Evolutionary conservation across 1,140 invertebrate species (phyloP), one percentile per base, ranked within the genome.

Genomic region (Drosophila tani): DNA sequence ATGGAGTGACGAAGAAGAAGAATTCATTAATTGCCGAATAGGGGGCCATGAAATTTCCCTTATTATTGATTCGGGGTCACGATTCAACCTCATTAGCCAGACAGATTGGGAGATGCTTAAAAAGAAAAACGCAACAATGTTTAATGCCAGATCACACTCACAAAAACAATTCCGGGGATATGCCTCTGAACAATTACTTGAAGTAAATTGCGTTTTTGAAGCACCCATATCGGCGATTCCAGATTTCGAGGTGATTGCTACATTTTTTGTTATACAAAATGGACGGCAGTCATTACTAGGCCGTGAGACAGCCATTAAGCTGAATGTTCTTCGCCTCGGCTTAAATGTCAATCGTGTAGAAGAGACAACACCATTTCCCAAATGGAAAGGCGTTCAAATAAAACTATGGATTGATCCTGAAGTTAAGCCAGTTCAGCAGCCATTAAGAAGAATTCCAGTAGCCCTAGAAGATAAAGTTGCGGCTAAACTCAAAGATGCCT

Each of bases 11-110:
- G 29, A 35, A 14, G 17, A 53, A 32, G 29, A 32, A 53, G 50
- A 35, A 19, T 11, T 21, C 2, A 49, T 49, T 8, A 49, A 8
- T 3, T 49, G 46, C 19, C 2, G 5, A 49, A 49, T 49, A 7
- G 21, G 46, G 7, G 46, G 19, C 21, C 46, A 49, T 8, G 14
- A 24, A 7, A 8, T 24, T 24, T 49, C 12, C 6, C 21, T 49
- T 49, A 53, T 32, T 58, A 40, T 78, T 29, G 68, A 78, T 35
- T 78, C 68, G 4, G 68, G 75, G 11, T 73, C 69, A 2, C 64
- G 59, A 9, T 68, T 66, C 41, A 75, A 75, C 24, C 32, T 75
- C 63, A 32, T 32, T 32, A 32, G 29, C 8, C 29, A 32, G 29
- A 32, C 29, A 32, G 29, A 32, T 32, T 32, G 7, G 29, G 21